A percentile compares a stretch with the other conserved stretches of the same genome.
These are phyloP conservation scores for Lipophrys pholis DNA, from an alignment of 2,113 vertebrate genomes.

Conservation along the genomic window DNA sequence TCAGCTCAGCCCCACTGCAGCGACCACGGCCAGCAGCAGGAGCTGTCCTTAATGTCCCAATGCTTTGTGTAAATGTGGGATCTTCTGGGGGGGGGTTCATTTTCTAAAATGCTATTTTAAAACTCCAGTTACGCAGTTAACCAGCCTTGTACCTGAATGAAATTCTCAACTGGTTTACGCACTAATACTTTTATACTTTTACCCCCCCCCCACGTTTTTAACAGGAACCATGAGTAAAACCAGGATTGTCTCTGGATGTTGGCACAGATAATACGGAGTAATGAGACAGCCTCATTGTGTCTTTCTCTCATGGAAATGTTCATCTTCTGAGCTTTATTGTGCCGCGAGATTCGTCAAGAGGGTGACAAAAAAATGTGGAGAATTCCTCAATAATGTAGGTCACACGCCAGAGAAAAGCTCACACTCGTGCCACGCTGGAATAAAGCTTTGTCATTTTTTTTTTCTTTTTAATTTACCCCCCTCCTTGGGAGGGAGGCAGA, in stretches of 20 bases:
- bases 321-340: conserved; percentile 29
- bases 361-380: conserved; percentile 37
- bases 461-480: conserved; percentile 45
- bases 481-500: conserved; percentile 47
- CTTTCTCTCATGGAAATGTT: conserved; percentile 13
- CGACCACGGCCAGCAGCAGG: no score
- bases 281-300: not conserved
- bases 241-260: conserved; percentile 5
- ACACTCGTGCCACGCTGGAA: conserved; percentile 38
- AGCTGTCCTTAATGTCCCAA: no score
- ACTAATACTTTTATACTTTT: no score
- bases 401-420: conserved; percentile 42
- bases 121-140: no score
- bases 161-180: no score
- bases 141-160: no score
- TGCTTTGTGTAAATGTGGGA: no score
- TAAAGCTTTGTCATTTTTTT: conserved; percentile 63
- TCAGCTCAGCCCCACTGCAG: no score
- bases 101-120: no score
- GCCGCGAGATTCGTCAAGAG: conserved; percentile 47
- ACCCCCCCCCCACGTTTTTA: not conserved
- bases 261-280: conserved; percentile 1
- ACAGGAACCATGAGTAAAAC: conserved; percentile 8
- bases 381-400: conserved; percentile 67
- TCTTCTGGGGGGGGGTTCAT: no score